Percentiles rank a stretch among this genome's conserved stretches.
These are phyloP conservation scores for Synaphobranchus kaupii DNA, from an alignment of 2,797 vertebrate genomes.

Conservation along the genomic window DNA sequence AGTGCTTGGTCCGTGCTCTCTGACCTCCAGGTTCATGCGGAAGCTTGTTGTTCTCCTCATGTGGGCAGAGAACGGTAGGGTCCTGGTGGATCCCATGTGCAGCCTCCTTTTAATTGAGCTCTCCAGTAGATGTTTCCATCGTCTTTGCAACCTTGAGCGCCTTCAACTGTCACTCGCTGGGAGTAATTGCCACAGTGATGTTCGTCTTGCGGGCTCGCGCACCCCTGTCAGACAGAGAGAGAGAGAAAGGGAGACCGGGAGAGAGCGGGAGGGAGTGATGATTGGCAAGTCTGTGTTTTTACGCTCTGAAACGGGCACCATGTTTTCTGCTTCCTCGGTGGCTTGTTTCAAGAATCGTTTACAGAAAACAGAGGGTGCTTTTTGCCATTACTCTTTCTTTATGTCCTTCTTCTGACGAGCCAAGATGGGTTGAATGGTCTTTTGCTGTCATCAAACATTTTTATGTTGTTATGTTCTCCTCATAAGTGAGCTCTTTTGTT, in stretches of 20 bases:
- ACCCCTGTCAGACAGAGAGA: conserved; percentile 1
- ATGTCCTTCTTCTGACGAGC: neutral
- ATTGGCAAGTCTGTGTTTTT: neutral
- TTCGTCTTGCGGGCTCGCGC: neutral
- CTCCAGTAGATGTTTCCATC: neutral
- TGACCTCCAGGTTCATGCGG: neutral
- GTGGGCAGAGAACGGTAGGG: neutral
- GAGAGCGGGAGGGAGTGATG: neutral
- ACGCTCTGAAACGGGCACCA: neutral
- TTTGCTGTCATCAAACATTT: conserved; percentile 7
- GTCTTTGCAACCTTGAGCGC: neutral
- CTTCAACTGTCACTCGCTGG: conserved; percentile 14
- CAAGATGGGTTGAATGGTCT: neutral
- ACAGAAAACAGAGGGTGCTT: neutral
- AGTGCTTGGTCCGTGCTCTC: neutral
- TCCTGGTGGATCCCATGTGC: neutral
- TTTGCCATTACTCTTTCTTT: neutral
- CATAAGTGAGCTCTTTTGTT: neutral
- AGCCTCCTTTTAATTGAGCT: conserved; percentile 9
- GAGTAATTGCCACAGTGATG: conserved; percentile 7
- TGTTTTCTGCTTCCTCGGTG: neutral
- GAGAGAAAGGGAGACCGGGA: neutral
- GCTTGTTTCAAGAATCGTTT: conserved; percentile 17
- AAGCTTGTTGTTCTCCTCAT: neutral
- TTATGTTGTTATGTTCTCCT: neutral